phyloP scores from a whole-genome alignment of 92 coral and sea anemone species.

The Zoanthus solanderi region DNA sequence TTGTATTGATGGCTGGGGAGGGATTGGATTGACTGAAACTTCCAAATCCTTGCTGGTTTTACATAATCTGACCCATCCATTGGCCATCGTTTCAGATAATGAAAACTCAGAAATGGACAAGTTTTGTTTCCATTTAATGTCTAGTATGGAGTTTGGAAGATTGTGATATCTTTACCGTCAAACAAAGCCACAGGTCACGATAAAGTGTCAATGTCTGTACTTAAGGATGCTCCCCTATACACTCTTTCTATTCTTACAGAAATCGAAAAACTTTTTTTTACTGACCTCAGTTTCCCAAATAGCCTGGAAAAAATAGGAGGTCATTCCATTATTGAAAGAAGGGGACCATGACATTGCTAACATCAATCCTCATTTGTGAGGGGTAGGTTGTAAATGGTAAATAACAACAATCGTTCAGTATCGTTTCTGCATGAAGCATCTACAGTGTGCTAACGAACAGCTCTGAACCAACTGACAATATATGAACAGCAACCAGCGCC shows the following conservation, averaged over 20 bases:
- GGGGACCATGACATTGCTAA: too few species aligned
- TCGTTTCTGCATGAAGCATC: conserved; percentile 28
- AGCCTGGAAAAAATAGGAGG: conserved; percentile 4
- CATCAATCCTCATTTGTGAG: too few species aligned
- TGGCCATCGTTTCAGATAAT: conserved; percentile 4
- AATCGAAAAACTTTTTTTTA: neutral
- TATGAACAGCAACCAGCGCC: conserved; percentile 7
- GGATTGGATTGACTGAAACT: neutral
- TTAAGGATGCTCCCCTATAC: neutral
- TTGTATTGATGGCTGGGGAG: too few species aligned
- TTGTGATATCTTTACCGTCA: conserved; percentile 17
- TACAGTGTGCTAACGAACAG: conserved; percentile 32
- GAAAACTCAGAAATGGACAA: neutral
- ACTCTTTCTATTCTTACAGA: conserved; percentile 5
- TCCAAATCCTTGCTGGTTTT: neutral
- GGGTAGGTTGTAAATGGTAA: too few species aligned
- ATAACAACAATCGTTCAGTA: neutral
- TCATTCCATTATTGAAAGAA: neutral
- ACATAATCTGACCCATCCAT: conserved; percentile 15
- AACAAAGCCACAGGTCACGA: neutral
- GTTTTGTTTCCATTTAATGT: conserved; percentile 20
- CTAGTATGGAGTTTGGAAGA: conserved; percentile 2
- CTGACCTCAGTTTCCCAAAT: neutral
- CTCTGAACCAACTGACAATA: conserved; percentile 34
- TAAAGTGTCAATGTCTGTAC: neutral